A percentile compares a stretch with the other conserved stretches of the same genome.
Conservation (phyloP, 2,888 invertebrate species). For the Xestia xanthographa region DNA sequence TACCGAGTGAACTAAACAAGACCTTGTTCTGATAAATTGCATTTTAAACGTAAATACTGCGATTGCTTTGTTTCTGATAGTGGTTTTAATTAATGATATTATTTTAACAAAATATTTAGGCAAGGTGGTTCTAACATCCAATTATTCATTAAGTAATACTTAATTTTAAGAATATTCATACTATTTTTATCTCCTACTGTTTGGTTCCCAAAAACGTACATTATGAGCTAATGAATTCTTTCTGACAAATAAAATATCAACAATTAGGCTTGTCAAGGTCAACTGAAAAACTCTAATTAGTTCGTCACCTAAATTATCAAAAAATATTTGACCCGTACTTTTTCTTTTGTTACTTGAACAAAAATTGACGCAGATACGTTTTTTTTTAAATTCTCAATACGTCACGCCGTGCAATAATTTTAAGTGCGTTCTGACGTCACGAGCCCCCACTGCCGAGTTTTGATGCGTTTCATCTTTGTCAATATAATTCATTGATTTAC, state of each 20-base stretch:
- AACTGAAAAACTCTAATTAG: too few species aligned
- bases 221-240: neutral
- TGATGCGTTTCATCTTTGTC: too few species aligned
- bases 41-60: slow-evolving; percentile 61
- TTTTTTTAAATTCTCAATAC: too few species aligned
- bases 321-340: too few species aligned
- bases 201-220: neutral
- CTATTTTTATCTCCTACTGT: neutral
- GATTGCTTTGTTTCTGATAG: slow-evolving; percentile 44
- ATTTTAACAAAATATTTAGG: neutral
- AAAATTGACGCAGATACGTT: too few species aligned
- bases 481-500: too few species aligned
- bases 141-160: neutral
- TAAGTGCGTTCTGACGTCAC: too few species aligned
- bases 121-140: neutral
- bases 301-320: too few species aligned
- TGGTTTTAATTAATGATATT: slow-evolving; percentile 20
- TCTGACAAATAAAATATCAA: neutral
- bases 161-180: neutral
- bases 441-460: too few species aligned
- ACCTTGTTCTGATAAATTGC: slow-evolving; percentile 69
- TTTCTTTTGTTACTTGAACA: too few species aligned
- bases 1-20: slow-evolving; percentile 77
- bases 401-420: too few species aligned
- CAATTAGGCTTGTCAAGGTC: too few species aligned